Base-by-base conservation (phyloP, 2,113 vertebrate species). In the Tetrax tetrax region DNA sequence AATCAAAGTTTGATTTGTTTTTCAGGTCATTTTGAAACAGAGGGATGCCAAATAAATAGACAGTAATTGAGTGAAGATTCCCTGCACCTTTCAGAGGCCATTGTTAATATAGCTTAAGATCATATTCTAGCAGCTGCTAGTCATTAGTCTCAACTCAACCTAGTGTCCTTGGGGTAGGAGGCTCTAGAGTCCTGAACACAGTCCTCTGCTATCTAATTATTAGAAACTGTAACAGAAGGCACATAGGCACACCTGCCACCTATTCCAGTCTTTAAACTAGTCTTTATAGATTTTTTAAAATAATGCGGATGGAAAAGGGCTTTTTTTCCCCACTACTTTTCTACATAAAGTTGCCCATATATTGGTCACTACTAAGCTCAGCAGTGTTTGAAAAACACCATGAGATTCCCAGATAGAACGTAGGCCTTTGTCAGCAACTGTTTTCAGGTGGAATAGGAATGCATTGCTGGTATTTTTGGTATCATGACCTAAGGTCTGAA, bases 241-340 rank as follows among this genome's bases (percentile, higher is more conserved):
- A 71, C 9, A 8, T 5, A 47, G 20, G 35, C 19, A 15, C 10
- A 12, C 45, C 41, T 85, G 37, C 9, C 47, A 71, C 14, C 33
- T 50, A 16, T 28, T 79, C 14, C 29, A 70, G 64, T 18, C 38
- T 80, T 71, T 54, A n/a, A 66, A 64, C 16, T 9, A 63, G 7
- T 47, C 31, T 57, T 70, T 27, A 48, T 7, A n/a, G 33, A 13
- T 14, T 35, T 82, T 74, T 81, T 35, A 84, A 72, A 47, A 18
- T 57, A 35, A 51, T 6, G 19, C 56, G 33, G 14, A 31, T 54
- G 13, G 48, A 76, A 57, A 72, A 69, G 12, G 13, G 4, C 2
- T 66, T 82, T 56, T 8, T 2, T 8, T 2, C 1, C 1, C 2
- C 4, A 4, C 13, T 63, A 56, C 13, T 4, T 60, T 70, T 53